Evolutionary conservation across 1,140 invertebrate genomes (phyloP).

Genomic region (Pachypeltis micranthus): DNA sequence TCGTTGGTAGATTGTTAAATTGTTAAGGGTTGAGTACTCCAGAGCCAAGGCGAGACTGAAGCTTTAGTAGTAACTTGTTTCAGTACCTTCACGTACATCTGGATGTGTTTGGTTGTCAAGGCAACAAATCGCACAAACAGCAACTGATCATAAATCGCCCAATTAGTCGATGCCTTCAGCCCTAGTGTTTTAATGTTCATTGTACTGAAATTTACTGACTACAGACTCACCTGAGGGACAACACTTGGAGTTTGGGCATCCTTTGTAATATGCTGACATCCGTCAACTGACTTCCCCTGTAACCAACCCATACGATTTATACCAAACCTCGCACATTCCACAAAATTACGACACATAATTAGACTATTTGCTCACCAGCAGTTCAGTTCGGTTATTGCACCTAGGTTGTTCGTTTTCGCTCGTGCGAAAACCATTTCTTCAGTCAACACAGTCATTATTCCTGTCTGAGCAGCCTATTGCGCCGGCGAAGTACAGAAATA

Average conservation of each 20-base stretch:
- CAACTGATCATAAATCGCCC: too few species aligned
- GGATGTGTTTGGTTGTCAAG: too few species aligned
- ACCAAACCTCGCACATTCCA: not conserved
- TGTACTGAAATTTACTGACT: not conserved
- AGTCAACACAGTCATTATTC: slow-evolving; percentile 62
- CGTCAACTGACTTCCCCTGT: slow-evolving; percentile 66
- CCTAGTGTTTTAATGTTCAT: not conserved
- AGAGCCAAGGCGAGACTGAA: too few species aligned
- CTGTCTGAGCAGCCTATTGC: too few species aligned
- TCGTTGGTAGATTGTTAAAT: too few species aligned
- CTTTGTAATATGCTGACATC: slow-evolving; percentile 62
- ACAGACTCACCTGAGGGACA: slow-evolving; percentile 49
- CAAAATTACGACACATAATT: too few species aligned
- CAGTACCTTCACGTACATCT: too few species aligned
- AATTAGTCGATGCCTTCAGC: too few species aligned
- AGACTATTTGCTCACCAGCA: slow-evolving; percentile 85
- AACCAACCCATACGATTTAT: slow-evolving; percentile 29
- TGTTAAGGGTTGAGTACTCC: too few species aligned
- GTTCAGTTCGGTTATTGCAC: slow-evolving; percentile 73
- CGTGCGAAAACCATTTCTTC: slow-evolving; percentile 84
- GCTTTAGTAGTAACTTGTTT: too few species aligned
- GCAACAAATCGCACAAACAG: too few species aligned
- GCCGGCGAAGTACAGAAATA: too few species aligned
- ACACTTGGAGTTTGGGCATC: slow-evolving; percentile 66
- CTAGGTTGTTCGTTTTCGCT: slow-evolving; percentile 72